Base-by-base conservation (phyloP, 2,888 invertebrate species). In the Noctuana brunneofusca region DNA sequence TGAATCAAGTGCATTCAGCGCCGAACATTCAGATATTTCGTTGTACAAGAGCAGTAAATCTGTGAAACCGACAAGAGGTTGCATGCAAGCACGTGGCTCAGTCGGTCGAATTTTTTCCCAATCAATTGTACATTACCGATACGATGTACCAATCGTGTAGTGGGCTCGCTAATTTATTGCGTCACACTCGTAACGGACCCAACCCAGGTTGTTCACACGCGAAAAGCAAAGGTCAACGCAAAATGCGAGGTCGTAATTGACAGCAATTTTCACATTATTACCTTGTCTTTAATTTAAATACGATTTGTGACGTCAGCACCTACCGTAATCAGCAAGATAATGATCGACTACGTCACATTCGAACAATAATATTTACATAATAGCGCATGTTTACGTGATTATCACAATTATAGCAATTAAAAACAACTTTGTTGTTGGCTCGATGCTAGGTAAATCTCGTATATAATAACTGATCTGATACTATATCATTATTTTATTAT, bases 221-320 rank as follows among this genome's bases (percentile, higher is more conserved):
- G 75, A 77, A 71, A 59, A 59, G 53, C 69, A 85, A 84, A 86
- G 82, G 84, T 85, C 81, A 80, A 77, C 73, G 75, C 73, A 77
- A 78, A 76, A 74, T 72, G 75, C 66, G 64, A 66, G 64, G 68
- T 66, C 65, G 69, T 71, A 80, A 80, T 79, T 81, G 78, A 69
- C 69, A 68, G 71, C 72, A 66, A 69, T 70, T 66, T 71, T 67
- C 65, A 49, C 70, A 72, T 74, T 72, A 75, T 75, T 66, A 64
- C 73, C 70, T 73, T 74, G 76, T 77, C 76, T 75, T 76, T 74
- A 73, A 71, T 71, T 74, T 73, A 71, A 77, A 78, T 80, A 75
- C 71, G 70, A 71, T 72, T 70, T 58, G 66, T 80, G 81, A 80
- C 81, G 83, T 82, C 80, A 80, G 67, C 69, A 70, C 65, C 64